Base-by-base conservation (phyloP, 2,113 vertebrate genomes). In the Corynorhinus townsendii region DNA sequence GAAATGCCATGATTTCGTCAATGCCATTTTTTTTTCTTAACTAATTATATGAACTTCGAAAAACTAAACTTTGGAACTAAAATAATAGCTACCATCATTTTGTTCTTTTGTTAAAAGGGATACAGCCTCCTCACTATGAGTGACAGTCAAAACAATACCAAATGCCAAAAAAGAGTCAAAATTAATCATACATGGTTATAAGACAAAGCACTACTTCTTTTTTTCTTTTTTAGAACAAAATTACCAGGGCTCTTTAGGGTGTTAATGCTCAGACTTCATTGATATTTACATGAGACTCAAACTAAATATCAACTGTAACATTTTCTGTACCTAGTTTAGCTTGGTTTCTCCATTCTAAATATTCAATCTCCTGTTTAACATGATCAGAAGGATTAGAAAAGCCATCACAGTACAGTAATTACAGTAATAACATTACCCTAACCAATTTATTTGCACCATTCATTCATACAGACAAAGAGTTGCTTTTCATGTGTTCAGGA, bases 51-150 rank as follows among this genome's bases (percentile, higher is more conserved):
- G 92, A 98, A 96, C 66, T 93, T 69, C 35, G 77, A 97, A 98
- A 98, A 97, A 77, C 64, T 95, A 90, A 97, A 96, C 80, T 84
- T 97, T 73, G 22, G 45, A 97, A 97, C 95, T 98, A 98, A 98
- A 98, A 98, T 98, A 98, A 98, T 97, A 97, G 68, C 95, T 97
- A 94, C 91, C 94, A 52, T 96, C 88, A 96, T 98, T 98, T 97
- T 97, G 45, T 96, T 96, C 79, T 97, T 97, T 96, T 97, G 82
- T 97, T 97, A 90, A 72, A 97, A 98, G 97, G 96, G 97, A 98
- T 98, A 95, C 95, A 40, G 0, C 38, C 20, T 92, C 94, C 90
- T 98, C 94, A 89, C 95, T 95, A 96, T 94, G 94, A 97, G 89
- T 98, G 97, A 97, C 97, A 98, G 95, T 97, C 96, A 94, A 85